Evolutionary conservation across 2,888 invertebrate genomes (phyloP).

Genomic region (Tanypteryx hageni): DNA sequence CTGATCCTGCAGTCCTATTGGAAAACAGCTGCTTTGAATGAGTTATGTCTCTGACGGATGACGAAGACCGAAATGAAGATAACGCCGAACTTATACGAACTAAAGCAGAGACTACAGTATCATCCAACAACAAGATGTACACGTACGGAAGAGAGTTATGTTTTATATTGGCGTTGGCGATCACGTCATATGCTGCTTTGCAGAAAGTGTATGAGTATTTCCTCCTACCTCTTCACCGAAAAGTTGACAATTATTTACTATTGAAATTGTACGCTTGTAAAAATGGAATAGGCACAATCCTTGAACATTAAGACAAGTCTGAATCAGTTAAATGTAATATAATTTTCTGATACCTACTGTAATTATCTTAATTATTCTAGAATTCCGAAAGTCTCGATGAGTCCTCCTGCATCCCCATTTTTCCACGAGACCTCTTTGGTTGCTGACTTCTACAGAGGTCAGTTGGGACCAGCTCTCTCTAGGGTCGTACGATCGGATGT

Average conservation of each 20-base stretch:
- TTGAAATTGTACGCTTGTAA: neutral
- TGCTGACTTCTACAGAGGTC: slow-evolving; percentile 87
- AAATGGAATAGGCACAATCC: neutral
- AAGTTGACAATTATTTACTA: neutral
- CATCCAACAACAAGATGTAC: slow-evolving; percentile 75
- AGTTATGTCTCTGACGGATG: slow-evolving; percentile 54
- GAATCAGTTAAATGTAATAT: neutral
- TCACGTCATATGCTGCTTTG: slow-evolving; percentile 84
- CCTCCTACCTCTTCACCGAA: neutral
- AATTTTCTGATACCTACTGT: neutral
- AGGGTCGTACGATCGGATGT: slow-evolving; percentile 83
- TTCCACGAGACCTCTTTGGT: slow-evolving; percentile 83
- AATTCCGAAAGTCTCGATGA: slow-evolving; percentile 79
- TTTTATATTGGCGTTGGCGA: slow-evolving; percentile 80
- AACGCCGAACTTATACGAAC: neutral
- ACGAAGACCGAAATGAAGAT: slow-evolving; percentile 62
- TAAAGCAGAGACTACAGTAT: slow-evolving; percentile 12
- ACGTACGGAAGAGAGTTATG: slow-evolving; percentile 82
- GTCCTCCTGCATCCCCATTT: slow-evolving; percentile 82
- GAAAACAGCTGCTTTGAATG: slow-evolving; percentile 26
- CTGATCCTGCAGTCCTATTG: neutral
- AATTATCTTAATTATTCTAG: slow-evolving; percentile 73
- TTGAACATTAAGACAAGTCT: neutral
- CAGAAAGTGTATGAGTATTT: slow-evolving; percentile 81
- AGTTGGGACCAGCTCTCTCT: slow-evolving; percentile 81